Conservation (phyloP, 2,797 vertebrate genomes). For the Enteromius radiatus region DNA sequence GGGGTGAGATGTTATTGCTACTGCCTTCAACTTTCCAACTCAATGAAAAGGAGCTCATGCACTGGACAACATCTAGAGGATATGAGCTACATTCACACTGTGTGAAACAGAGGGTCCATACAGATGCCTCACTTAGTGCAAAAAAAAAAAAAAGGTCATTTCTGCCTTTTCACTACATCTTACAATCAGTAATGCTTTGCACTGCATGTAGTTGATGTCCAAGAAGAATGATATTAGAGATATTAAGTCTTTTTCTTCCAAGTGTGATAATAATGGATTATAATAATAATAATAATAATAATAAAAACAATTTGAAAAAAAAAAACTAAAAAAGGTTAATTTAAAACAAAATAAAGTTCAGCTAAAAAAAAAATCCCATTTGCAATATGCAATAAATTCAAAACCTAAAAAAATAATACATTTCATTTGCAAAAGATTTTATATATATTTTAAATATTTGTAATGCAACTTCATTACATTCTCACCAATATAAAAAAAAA, state of each 20-base stretch:
- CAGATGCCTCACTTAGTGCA: constrained; percentile 11
- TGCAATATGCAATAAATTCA: neutral
- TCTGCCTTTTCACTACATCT: neutral
- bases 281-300: neutral
- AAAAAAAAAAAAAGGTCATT: neutral
- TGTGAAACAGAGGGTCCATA: constrained; percentile 23
- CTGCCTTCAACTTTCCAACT: constrained; percentile 25
- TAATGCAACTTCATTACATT: neutral
- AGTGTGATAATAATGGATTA: neutral
- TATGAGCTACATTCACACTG: constrained; percentile 2
- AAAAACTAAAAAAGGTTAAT: neutral
- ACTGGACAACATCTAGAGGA: constrained; percentile 7
- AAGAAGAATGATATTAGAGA: neutral
- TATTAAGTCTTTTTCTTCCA: neutral
- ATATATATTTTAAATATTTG: neutral
- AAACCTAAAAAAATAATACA: neutral
- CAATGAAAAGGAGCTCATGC: constrained; percentile 19
- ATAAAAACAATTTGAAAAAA: too few species aligned
- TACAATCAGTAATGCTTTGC: neutral
- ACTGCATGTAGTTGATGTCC: neutral
- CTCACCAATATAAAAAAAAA: neutral
- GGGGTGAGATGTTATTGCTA: constrained; percentile 23
- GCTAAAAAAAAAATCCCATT: neutral
- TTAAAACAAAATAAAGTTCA: neutral
- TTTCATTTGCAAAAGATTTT: neutral